These are phyloP conservation scores for Columbina picui DNA, from an alignment of 2,113 vertebrate species.

Conservation along the genomic window DNA sequence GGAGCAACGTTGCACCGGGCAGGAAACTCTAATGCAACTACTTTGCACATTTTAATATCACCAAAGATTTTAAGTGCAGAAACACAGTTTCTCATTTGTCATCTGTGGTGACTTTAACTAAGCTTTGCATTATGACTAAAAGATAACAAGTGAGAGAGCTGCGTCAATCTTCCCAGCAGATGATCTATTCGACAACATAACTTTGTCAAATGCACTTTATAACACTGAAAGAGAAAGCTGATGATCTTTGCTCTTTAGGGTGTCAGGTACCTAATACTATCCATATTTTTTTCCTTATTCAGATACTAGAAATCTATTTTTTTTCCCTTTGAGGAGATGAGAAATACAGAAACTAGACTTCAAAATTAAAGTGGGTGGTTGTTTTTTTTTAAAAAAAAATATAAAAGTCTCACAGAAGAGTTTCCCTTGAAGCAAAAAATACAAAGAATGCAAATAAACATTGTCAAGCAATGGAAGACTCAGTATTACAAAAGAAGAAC, in stretches of 20 bases:
- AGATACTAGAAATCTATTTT: not conserved
- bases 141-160: not conserved
- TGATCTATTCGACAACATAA: not conserved
- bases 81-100: not conserved
- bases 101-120: not conserved
- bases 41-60: not conserved
- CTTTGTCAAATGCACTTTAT: not conserved
- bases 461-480: slow-evolving; percentile 8
- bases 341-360: slow-evolving; percentile 14
- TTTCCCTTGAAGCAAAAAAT: slow-evolving; percentile 16
- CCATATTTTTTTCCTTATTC: not conserved
- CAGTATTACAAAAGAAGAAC: slow-evolving; percentile 18
- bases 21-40: not conserved
- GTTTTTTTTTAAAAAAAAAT: not conserved
- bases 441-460: slow-evolving; percentile 50
- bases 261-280: not conserved
- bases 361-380: not conserved
- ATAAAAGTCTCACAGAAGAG: not conserved
- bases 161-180: not conserved
- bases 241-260: not conserved
- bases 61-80: not conserved
- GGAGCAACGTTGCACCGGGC: not conserved
- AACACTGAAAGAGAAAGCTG: not conserved
- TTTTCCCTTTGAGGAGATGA: not conserved
- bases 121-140: not conserved